phyloP scores from a whole-genome alignment of 2,797 vertebrate species.

The Uromys caudimaculatus region DNA sequence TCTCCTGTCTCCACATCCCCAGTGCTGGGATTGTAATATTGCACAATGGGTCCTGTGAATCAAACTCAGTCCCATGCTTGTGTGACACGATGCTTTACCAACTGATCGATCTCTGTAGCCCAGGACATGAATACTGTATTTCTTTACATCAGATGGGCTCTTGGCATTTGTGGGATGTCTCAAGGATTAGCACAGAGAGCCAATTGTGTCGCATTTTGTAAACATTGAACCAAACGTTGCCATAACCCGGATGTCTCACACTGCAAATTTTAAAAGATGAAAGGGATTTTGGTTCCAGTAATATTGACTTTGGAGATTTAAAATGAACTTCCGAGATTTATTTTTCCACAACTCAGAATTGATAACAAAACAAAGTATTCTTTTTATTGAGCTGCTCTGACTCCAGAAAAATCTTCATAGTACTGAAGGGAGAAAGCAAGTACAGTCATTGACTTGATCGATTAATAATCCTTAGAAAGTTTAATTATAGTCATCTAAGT shows the following conservation, averaged over 20 bases:
- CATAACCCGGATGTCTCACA: background rate
- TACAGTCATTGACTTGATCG: background rate
- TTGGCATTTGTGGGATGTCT: background rate
- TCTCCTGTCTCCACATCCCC: background rate
- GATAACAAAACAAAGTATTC: background rate
- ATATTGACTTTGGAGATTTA: constrained; percentile 19
- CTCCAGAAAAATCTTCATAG: background rate
- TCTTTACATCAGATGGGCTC: constrained; percentile 4
- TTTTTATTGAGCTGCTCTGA: background rate
- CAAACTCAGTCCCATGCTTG: background rate
- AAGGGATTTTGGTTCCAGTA: background rate
- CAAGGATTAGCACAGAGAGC: background rate
- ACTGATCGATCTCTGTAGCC: background rate
- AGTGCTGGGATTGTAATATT: background rate
- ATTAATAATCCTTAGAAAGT: background rate
- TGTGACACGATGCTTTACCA: background rate
- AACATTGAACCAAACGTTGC: constrained; percentile 35
- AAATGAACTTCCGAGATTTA: background rate
- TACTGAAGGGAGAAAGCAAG: background rate
- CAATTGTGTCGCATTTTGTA: constrained; percentile 6
- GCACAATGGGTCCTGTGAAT: background rate
- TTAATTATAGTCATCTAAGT: background rate
- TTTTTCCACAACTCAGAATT: constrained; percentile 5
- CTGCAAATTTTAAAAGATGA: constrained; percentile 44
- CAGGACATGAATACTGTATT: background rate